phyloP scores from a whole-genome alignment of 2,888 invertebrate species.

The Amblyteles armatorius region DNA sequence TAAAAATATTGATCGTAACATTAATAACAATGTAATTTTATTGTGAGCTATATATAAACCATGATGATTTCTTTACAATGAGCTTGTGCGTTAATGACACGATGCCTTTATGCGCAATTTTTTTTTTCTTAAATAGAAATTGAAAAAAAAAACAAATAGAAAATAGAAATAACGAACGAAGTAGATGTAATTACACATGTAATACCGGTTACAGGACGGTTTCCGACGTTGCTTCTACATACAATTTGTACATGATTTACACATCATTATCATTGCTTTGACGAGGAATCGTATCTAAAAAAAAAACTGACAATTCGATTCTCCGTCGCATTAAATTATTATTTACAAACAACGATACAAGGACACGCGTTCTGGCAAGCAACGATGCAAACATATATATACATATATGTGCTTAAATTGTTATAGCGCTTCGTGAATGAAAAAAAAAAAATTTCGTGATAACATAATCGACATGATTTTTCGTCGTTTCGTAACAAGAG shows the following conservation, averaged over 20 bases:
- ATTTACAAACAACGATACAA: slow-evolving; percentile 40
- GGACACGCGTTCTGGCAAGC: slow-evolving; percentile 29
- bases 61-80: slow-evolving; percentile 75
- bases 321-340: slow-evolving; percentile 33
- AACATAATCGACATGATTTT: slow-evolving; percentile 27
- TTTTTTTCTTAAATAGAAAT: slow-evolving; percentile 54
- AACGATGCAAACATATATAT: slow-evolving; percentile 19
- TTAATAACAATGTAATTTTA: slow-evolving; percentile 78
- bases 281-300: not conserved
- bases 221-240: slow-evolving; percentile 53
- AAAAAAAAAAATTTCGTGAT: slow-evolving; percentile 29
- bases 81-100: slow-evolving; percentile 74
- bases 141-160: slow-evolving; percentile 44
- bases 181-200: slow-evolving; percentile 51
- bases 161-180: slow-evolving; percentile 54
- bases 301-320: slow-evolving; percentile 22
- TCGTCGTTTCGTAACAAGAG: slow-evolving; percentile 60
- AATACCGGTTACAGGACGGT: slow-evolving; percentile 69
- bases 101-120: slow-evolving; percentile 60
- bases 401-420: slow-evolving; percentile 3
- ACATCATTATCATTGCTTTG: slow-evolving; percentile 18
- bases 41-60: slow-evolving; percentile 76
- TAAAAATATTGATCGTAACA: slow-evolving; percentile 31
- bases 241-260: slow-evolving; percentile 31
- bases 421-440: slow-evolving; percentile 6